Evolutionary conservation across 2,797 vertebrate species (phyloP).

Genomic region (Enteromius viviparus): DNA sequence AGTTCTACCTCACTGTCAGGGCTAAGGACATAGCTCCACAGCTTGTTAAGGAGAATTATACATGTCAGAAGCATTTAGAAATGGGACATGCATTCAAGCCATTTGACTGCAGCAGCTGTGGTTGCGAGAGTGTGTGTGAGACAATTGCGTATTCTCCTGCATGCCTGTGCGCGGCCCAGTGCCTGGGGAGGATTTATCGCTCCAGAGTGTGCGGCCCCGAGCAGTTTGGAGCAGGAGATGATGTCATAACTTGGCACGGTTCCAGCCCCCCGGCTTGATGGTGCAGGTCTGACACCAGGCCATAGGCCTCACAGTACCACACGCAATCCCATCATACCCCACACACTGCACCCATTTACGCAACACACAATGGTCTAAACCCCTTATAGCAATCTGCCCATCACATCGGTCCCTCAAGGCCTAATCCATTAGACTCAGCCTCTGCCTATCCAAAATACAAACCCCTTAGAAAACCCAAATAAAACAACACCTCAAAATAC

Average conservation of each 20-base stretch:
- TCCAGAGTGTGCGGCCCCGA: constrained; percentile 55
- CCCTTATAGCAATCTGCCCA: constrained; percentile 22
- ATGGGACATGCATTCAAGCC: neutral
- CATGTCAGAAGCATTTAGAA: constrained; percentile 2
- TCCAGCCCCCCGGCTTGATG: constrained; percentile 53
- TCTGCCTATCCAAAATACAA: constrained; percentile 28
- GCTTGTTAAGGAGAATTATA: neutral
- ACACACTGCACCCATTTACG: constrained; percentile 48
- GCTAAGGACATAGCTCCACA: neutral
- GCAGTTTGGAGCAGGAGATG: constrained; percentile 60
- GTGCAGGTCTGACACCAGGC: constrained; percentile 46
- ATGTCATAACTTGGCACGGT: constrained; percentile 61
- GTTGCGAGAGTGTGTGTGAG: constrained; percentile 45
- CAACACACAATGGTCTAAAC: constrained; percentile 40
- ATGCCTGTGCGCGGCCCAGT: constrained; percentile 57
- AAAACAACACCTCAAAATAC: constrained; percentile 33
- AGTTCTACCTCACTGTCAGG: no score
- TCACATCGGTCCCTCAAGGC: constrained; percentile 25
- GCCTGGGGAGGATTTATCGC: constrained; percentile 60
- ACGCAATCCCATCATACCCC: constrained; percentile 51
- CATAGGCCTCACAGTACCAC: constrained; percentile 47
- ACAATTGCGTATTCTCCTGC: constrained; percentile 65
- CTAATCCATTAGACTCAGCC: constrained; percentile 38
- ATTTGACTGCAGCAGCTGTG: constrained; percentile 57
- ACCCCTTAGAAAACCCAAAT: constrained; percentile 21